Evolutionary conservation across 2,888 invertebrate species (phyloP).

Genomic region (Ochropleura plecta): DNA sequence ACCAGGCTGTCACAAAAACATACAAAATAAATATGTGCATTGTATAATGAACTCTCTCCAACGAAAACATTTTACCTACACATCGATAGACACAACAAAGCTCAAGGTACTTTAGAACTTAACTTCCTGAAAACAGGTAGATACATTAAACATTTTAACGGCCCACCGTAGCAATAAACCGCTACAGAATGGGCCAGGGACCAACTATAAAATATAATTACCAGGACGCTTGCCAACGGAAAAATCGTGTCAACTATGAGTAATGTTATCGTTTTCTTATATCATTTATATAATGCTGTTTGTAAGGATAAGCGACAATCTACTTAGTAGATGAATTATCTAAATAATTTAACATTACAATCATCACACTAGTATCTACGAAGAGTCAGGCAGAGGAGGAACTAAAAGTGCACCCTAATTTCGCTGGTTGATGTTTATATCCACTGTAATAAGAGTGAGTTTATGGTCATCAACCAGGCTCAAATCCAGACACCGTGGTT

Average conservation of each 20-base stretch:
- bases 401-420: no score
- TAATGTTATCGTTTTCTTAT: conserved; percentile 26
- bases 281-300: conserved; percentile 30
- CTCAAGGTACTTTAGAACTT: conserved; percentile 40
- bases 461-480: no score
- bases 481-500: no score
- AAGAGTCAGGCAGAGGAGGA: no score
- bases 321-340: not conserved
- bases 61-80: conserved; percentile 14
- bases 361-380: no score
- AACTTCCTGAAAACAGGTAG: conserved; percentile 56
- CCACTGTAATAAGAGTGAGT: no score
- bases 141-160: conserved; percentile 62
- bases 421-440: no score
- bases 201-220: conserved; percentile 62
- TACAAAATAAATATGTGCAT: not conserved
- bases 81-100: conserved; percentile 44
- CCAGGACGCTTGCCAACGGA: conserved; percentile 48
- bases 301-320: not conserved
- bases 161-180: conserved; percentile 49
- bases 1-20: no score
- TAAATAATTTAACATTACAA: not conserved
- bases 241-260: conserved; percentile 51
- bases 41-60: not conserved
- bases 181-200: conserved; percentile 54